Percentiles rank a stretch among this genome's conserved stretches.
Conservation (phyloP, 2,797 vertebrate genomes). For the Peromyscus nudipes region DNA sequence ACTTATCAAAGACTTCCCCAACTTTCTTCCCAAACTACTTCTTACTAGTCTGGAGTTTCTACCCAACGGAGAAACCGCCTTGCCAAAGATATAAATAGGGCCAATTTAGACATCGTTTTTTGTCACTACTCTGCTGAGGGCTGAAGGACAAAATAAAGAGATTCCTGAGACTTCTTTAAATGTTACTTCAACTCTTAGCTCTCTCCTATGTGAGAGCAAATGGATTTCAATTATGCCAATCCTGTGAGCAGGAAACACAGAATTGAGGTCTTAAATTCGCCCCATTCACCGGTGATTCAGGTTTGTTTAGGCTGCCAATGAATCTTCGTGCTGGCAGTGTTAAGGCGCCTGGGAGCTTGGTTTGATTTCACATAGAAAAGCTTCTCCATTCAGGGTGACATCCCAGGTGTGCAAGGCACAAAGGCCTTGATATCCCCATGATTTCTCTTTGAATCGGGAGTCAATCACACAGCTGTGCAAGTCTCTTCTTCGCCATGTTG, state of each 20-base stretch:
- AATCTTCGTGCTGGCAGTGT: neutral
- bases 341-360: neutral
- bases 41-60: neutral
- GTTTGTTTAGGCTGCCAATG: conserved; percentile 44
- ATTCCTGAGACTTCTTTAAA: conserved; percentile 63
- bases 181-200: conserved; percentile 8
- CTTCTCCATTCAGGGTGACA: conserved; percentile 46
- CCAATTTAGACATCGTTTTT: conserved; percentile 57
- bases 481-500: neutral
- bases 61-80: conserved; percentile 32
- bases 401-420: conserved; percentile 72
- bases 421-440: conserved; percentile 63
- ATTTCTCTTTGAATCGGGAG: conserved; percentile 74
- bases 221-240: conserved; percentile 59
- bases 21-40: neutral
- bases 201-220: conserved; percentile 60
- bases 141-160: neutral
- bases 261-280: conserved; percentile 66
- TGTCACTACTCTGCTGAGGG: neutral
- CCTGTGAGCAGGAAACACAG: conserved; percentile 6
- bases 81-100: conserved; percentile 63
- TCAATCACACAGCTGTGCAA: neutral
- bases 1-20: conserved; percentile 6
- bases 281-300: conserved; percentile 75
- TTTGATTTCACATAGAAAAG: conserved; percentile 67